Conservation (phyloP, 2,797 vertebrate species). For the Chloroceryle amazona region DNA sequence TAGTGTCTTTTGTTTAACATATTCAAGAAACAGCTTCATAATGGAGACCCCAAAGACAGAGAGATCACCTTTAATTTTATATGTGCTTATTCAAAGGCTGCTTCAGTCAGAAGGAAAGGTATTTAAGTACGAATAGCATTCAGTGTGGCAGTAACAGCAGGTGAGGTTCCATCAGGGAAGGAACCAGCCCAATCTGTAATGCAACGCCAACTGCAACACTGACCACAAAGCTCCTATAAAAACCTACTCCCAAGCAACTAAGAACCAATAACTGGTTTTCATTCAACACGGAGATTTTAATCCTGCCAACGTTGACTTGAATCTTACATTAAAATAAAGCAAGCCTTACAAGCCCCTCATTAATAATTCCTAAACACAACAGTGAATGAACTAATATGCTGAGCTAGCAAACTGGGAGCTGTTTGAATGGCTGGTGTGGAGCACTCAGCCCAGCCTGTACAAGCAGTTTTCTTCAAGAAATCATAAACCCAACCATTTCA, state of each 20-base stretch:
- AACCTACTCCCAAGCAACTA: not conserved
- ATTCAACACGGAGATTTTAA: not conserved
- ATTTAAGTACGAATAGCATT: not conserved
- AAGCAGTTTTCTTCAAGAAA: not conserved
- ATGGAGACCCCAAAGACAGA: not conserved
- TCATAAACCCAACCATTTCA: not conserved
- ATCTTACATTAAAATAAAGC: not conserved
- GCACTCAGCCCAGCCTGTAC: not conserved
- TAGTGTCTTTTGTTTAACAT: not conserved
- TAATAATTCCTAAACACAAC: conserved; percentile 43
- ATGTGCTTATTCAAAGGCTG: not conserved
- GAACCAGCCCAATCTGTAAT: not conserved
- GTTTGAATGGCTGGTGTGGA: not conserved
- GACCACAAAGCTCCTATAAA: not conserved
- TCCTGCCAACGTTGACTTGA: conserved; percentile 6
- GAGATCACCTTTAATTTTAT: not conserved
- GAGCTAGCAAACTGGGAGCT: not conserved
- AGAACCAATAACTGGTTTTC: not conserved
- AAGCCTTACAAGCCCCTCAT: not conserved
- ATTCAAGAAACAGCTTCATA: not conserved
- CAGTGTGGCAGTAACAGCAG: not conserved
- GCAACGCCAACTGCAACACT: not conserved
- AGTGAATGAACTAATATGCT: not conserved
- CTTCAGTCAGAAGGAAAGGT: not conserved
- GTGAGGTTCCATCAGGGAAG: not conserved